These are phyloP conservation scores for Junco hyemalis DNA, from an alignment of 2,113 vertebrate species.

Conservation along the genomic window DNA sequence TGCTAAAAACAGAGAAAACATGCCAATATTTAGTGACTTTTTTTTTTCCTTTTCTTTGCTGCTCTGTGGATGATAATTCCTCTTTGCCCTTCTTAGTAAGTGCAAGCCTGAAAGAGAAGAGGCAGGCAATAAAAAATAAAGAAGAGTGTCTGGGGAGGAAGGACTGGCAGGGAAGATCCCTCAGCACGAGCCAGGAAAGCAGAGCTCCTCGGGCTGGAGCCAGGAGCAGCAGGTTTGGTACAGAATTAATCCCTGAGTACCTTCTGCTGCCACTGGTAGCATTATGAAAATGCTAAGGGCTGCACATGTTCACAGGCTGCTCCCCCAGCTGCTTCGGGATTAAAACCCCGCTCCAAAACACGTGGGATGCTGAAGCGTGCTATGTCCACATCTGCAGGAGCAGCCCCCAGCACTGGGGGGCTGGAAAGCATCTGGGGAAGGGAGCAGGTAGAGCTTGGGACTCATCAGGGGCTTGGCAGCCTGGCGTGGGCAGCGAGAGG, in stretches of 20 bases:
- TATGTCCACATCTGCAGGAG: not conserved
- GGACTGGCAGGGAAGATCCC: not conserved
- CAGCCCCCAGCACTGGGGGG: not conserved
- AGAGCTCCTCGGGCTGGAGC: not conserved
- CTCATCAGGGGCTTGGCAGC: not conserved
- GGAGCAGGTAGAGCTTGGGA: not conserved
- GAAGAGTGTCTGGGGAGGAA: not conserved
- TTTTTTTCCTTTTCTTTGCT: not conserved
- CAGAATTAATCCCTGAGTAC: not conserved
- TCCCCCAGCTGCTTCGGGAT: constrained; percentile 25
- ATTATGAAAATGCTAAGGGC: not conserved
- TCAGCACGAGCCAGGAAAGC: not conserved
- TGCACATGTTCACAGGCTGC: constrained; percentile 26
- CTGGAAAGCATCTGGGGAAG: not conserved
- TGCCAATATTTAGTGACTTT: not conserved
- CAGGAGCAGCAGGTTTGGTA: constrained; percentile 40
- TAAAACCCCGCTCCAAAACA: not conserved
- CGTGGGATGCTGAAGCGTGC: rapidly evolving
- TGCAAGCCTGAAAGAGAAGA: not conserved
- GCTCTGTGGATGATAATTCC: not conserved
- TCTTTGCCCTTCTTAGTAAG: not conserved
- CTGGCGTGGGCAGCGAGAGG: rapidly evolving
- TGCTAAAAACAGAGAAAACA: not conserved
- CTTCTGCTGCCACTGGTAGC: constrained; percentile 40
- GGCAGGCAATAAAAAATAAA: not conserved